A percentile compares a stretch with the other conserved stretches of the same genome.
phyloP scores from a whole-genome alignment of 2,797 vertebrate genomes.

The Lycodopsis pacificus region DNA sequence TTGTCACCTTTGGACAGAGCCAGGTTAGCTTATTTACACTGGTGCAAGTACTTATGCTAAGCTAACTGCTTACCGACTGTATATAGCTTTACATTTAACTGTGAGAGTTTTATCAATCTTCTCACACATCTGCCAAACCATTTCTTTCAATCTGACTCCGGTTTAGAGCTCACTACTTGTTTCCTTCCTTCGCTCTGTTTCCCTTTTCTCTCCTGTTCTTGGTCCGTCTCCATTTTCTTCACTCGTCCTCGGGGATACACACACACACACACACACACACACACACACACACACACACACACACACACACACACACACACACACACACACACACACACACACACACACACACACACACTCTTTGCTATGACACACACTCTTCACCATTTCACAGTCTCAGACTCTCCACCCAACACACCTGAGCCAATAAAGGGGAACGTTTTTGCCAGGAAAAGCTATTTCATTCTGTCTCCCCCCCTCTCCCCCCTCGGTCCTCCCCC shows the following conservation, averaged over 20 bases:
- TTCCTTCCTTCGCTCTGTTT: not conserved
- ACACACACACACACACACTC: slow-evolving; percentile 43
- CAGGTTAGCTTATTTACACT: not conserved
- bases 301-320: slow-evolving; percentile 44
- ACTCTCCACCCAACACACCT: slow-evolving; percentile 76
- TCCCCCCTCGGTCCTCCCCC: slow-evolving; percentile 20
- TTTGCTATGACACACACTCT: slow-evolving; percentile 37
- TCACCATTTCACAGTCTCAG: slow-evolving; percentile 62
- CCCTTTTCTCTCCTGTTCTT: slow-evolving; percentile 18
- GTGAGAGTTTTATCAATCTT: not conserved
- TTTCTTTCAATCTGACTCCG: not conserved
- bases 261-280: slow-evolving; percentile 37
- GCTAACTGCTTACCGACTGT: not conserved
- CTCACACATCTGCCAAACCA: not conserved
- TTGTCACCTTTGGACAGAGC: not conserved
- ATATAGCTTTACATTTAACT: not conserved
- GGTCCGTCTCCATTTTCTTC: slow-evolving; percentile 25
- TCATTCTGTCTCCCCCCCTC: slow-evolving; percentile 42
- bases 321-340: slow-evolving; percentile 20
- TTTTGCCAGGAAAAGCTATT: slow-evolving; percentile 82
- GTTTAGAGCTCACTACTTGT: not conserved
- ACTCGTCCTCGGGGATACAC: not conserved
- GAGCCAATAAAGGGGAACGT: slow-evolving; percentile 78
- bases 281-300: slow-evolving; percentile 39
- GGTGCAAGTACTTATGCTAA: slow-evolving; percentile 1